phyloP scores from a whole-genome alignment of 2,888 invertebrate species.

The Drosophila fulvimacula region DNA sequence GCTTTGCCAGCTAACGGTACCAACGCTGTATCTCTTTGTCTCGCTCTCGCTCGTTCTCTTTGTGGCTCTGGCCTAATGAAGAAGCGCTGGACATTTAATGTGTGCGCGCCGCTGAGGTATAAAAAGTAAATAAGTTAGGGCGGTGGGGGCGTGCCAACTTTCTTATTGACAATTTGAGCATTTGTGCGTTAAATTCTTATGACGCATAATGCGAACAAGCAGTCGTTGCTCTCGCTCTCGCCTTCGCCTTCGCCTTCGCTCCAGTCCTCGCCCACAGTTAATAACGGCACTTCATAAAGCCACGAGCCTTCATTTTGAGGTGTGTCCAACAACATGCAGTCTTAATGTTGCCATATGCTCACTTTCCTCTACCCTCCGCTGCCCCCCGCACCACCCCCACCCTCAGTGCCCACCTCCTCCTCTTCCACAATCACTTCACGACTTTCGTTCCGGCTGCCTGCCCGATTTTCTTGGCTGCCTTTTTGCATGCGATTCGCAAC shows the following conservation, averaged over 20 bases:
- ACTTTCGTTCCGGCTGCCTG: conserved; percentile 11
- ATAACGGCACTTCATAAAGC: conserved; percentile 74
- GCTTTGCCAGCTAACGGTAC: conserved; percentile 16
- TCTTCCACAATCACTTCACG: not conserved
- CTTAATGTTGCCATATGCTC: conserved; percentile 40
- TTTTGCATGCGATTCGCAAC: conserved; percentile 38
- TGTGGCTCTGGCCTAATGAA: conserved; percentile 61
- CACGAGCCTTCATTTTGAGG: conserved; percentile 59
- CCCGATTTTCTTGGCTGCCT: conserved; percentile 9
- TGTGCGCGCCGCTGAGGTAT: conserved; percentile 61
- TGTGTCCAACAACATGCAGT: conserved; percentile 64
- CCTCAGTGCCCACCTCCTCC: no score
- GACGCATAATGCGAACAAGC: conserved; percentile 64
- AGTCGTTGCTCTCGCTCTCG: conserved; percentile 2
- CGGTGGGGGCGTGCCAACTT: conserved; percentile 63
- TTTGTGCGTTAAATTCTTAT: conserved; percentile 79
- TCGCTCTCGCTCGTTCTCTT: not conserved
- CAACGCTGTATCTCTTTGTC: not conserved
- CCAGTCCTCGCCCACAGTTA: conserved; percentile 45
- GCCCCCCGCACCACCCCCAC: no score
- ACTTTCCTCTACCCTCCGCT: not conserved
- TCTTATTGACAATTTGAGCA: conserved; percentile 80
- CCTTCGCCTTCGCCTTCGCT: not conserved
- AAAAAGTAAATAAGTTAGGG: conserved; percentile 69
- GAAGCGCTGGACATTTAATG: conserved; percentile 74